phyloP scores from a whole-genome alignment of 2,113 vertebrate species.

The Nestor notabilis region DNA sequence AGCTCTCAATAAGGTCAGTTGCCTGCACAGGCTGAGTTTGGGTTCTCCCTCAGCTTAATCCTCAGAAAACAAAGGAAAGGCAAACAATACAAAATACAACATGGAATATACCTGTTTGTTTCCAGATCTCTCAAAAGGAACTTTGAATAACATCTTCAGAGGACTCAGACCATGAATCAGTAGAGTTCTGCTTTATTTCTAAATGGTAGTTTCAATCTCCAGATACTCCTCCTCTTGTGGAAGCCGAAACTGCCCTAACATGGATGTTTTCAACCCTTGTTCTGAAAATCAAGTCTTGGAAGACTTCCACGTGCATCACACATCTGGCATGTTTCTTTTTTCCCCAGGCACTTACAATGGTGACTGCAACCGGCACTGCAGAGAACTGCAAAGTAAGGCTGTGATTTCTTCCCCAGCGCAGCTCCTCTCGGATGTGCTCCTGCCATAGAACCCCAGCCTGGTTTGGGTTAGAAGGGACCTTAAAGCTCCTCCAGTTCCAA shows the following conservation, averaged over 20 bases:
- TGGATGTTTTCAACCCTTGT: neutral
- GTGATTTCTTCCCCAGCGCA: neutral
- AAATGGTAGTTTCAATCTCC: neutral
- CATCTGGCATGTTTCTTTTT: neutral
- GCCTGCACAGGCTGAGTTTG: neutral
- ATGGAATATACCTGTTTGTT: neutral
- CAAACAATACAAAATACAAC: neutral
- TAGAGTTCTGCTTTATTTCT: neutral
- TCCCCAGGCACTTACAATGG: neutral
- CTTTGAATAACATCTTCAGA: neutral
- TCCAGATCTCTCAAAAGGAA: neutral
- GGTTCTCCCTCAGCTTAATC: neutral
- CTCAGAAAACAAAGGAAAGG: neutral
- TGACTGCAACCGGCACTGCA: neutral
- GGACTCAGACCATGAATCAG: neutral
- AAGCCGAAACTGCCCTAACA: neutral
- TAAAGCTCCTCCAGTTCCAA: rapidly evolving
- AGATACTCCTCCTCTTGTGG: neutral
- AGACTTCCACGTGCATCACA: neutral
- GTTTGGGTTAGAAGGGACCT: neutral
- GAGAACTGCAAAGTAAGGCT: neutral
- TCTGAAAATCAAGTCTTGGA: neutral
- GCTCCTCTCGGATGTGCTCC: neutral
- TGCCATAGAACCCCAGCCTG: neutral
- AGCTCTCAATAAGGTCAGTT: neutral